These are phyloP conservation scores for Isurus oxyrinchus DNA, from an alignment of 2,113 vertebrate species.

Conservation along the genomic window DNA sequence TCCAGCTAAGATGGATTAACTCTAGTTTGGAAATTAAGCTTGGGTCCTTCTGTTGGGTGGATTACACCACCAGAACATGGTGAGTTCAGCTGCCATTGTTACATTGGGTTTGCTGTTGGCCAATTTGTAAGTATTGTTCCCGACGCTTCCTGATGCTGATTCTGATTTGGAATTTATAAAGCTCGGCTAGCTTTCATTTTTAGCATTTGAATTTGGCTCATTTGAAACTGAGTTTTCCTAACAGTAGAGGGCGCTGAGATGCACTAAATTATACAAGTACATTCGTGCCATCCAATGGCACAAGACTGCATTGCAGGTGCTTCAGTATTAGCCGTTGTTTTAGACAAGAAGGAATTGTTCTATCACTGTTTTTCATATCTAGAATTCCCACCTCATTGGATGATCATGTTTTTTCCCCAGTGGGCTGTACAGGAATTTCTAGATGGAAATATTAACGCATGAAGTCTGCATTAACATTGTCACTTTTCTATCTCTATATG, in stretches of 20 bases:
- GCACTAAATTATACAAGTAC: too few relatives aligned
- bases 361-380: background rate
- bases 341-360: background rate
- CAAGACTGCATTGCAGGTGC: background rate
- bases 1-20: background rate
- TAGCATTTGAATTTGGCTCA: background rate
- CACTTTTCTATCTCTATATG: background rate
- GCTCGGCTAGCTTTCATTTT: background rate
- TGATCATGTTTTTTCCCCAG: background rate
- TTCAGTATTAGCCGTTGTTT: background rate
- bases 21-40: background rate
- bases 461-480: background rate
- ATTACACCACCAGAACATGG: background rate
- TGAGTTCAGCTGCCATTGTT: background rate
- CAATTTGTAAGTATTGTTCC: background rate
- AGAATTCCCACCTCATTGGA: background rate
- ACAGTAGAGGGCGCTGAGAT: background rate
- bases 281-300: background rate
- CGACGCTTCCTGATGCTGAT: background rate
- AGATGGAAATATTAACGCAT: background rate
- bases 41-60: background rate
- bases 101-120: too few relatives aligned
- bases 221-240: background rate
- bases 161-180: background rate
- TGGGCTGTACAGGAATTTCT: background rate